These are phyloP conservation scores for Panthera uncia DNA, from an alignment of 2,113 vertebrate genomes.

Conservation along the genomic window DNA sequence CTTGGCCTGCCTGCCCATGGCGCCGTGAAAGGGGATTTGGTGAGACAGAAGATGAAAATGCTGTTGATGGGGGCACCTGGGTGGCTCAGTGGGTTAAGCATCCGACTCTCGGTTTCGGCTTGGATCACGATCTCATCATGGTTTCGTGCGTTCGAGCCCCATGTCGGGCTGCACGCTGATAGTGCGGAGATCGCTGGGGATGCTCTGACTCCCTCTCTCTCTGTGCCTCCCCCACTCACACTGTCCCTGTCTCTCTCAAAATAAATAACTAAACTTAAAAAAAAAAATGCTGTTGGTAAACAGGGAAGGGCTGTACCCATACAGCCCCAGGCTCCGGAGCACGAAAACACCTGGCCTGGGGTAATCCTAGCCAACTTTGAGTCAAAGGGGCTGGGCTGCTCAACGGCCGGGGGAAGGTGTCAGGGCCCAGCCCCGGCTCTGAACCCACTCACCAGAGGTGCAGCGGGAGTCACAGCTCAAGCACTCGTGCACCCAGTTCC, in stretches of 20 bases:
- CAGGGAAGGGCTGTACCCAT: background rate
- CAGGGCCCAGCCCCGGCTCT: background rate
- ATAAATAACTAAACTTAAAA: background rate
- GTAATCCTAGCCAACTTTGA: background rate
- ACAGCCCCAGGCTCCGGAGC: accelerated
- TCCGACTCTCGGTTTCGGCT: background rate
- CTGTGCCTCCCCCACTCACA: background rate
- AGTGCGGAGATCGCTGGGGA: too few relatives aligned
- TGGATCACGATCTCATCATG: background rate
- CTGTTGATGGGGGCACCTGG: background rate
- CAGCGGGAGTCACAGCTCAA: slow-evolving; percentile 79
- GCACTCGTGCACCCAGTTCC: slow-evolving; percentile 75
- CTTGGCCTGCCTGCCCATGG: accelerated
- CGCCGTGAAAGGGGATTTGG: background rate
- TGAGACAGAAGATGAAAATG: background rate
- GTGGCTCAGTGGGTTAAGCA: background rate
- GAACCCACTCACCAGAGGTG: slow-evolving; percentile 55
- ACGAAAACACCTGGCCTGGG: background rate
- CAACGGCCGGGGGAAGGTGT: background rate
- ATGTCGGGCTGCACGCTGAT: background rate
- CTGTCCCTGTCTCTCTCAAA: background rate
- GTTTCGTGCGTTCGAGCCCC: background rate
- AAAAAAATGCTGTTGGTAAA: background rate
- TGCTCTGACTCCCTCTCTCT: background rate
- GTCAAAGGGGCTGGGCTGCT: background rate